Percentiles rank a stretch among this genome's conserved stretches.
Evolutionary conservation across 1,140 invertebrate species (phyloP).

Genomic region (Dendroctonus valens): DNA sequence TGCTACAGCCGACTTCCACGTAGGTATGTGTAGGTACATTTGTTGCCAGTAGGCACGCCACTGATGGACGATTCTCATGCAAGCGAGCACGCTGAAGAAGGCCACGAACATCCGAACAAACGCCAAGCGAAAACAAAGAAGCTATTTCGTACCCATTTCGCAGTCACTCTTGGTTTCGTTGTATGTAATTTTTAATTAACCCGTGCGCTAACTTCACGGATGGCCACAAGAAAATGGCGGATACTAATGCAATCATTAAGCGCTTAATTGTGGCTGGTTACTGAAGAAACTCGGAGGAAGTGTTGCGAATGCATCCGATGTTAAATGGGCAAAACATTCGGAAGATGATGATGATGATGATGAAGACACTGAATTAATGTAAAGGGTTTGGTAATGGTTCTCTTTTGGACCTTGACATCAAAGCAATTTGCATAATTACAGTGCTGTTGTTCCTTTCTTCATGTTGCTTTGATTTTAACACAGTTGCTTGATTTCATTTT

Average conservation of each 20-base stretch:
- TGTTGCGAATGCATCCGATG: slow-evolving; percentile 20
- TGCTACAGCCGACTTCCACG: too few species aligned
- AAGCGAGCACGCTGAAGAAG: slow-evolving; percentile 17
- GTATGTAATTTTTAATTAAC: slow-evolving; percentile 48
- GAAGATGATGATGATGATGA: background rate
- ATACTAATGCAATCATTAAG: slow-evolving; percentile 44
- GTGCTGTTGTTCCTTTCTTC: too few species aligned
- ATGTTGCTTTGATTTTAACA: too few species aligned
- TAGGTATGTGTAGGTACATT: too few species aligned
- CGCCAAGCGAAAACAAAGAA: slow-evolving; percentile 41
- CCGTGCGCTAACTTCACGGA: slow-evolving; percentile 43
- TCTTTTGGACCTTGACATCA: background rate
- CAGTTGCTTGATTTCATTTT: too few species aligned
- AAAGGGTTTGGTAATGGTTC: background rate
- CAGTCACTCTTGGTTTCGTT: slow-evolving; percentile 47
- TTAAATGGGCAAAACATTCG: slow-evolving; percentile 18
- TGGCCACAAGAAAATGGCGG: slow-evolving; percentile 48
- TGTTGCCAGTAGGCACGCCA: background rate
- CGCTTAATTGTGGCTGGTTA: slow-evolving; percentile 41
- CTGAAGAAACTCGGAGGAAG: slow-evolving; percentile 39
- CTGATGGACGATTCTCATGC: slow-evolving; percentile 20
- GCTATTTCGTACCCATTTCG: slow-evolving; percentile 46
- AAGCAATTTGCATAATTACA: too few species aligned
- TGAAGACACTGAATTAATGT: slow-evolving; percentile 1
- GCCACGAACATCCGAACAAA: slow-evolving; percentile 28